Evolutionary conservation across 2,113 vertebrate genomes (phyloP).

Genomic region (Burhinus oedicnemus): DNA sequence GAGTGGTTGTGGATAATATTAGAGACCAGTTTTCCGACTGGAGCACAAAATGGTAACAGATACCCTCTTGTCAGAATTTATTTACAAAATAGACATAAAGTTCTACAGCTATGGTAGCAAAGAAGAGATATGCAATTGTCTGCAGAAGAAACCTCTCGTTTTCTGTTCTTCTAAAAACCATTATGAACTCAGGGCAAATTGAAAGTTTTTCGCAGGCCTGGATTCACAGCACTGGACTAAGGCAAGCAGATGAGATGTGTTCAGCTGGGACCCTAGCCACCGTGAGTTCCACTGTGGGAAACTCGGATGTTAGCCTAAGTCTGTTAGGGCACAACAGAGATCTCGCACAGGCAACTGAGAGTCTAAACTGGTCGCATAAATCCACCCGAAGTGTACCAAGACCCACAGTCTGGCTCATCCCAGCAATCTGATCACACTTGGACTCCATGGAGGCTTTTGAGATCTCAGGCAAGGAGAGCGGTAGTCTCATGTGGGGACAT

Average conservation of each 20-base stretch:
- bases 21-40: not conserved
- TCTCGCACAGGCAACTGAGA: not conserved
- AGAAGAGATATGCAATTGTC: not conserved
- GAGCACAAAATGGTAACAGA: not conserved
- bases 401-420: not conserved
- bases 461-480: not conserved
- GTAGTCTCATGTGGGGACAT: too few species aligned
- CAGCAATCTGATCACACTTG: not conserved
- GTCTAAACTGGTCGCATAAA: not conserved
- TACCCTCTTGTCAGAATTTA: not conserved
- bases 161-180: not conserved
- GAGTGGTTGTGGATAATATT: not conserved
- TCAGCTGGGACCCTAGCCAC: not conserved
- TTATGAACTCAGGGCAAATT: not conserved
- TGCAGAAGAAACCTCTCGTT: not conserved
- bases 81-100: not conserved
- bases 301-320: not conserved
- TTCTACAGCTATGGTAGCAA: not conserved
- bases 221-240: accelerated
- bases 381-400: not conserved
- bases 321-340: not conserved
- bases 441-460: not conserved
- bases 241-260: not conserved
- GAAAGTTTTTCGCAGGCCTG: not conserved
- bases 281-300: not conserved